phyloP scores from a whole-genome alignment of 2,888 invertebrate species.

The Plebejus melissa region DNA sequence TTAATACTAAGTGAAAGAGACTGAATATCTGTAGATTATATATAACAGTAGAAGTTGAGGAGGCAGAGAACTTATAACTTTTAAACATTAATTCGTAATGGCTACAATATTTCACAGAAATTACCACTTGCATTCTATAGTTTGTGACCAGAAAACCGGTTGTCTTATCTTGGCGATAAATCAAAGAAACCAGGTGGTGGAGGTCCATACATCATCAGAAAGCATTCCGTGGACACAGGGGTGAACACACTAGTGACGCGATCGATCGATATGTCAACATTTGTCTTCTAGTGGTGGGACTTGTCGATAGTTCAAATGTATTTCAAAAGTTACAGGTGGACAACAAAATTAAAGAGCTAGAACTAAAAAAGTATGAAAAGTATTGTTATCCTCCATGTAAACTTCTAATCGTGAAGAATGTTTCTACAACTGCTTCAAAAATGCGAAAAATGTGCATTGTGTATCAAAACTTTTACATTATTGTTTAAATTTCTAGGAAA shows the following conservation, averaged over 20 bases:
- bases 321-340: neutral
- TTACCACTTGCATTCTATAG: neutral
- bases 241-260: conserved; percentile 36
- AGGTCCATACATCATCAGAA: conserved; percentile 18
- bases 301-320: neutral
- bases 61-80: neutral
- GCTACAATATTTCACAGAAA: neutral
- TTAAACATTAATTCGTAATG: neutral
- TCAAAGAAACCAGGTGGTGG: conserved; percentile 25
- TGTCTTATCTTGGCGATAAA: conserved; percentile 18
- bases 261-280: conserved; percentile 62
- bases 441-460: too few relatives aligned
- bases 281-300: conserved; percentile 48
- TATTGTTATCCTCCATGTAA: neutral
- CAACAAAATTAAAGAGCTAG: neutral
- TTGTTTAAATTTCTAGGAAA: neutral
- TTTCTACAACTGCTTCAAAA: too few relatives aligned
- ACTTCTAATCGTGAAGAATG: too few relatives aligned
- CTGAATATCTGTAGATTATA: neutral
- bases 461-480: neutral
- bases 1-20: too few relatives aligned
- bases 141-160: conserved; percentile 21
- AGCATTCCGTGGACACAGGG: conserved; percentile 20
- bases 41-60: neutral
- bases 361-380: neutral